Evolutionary conservation across 2,888 invertebrate species (phyloP).

Genomic region (Dryocosmus kuriphilus): DNA sequence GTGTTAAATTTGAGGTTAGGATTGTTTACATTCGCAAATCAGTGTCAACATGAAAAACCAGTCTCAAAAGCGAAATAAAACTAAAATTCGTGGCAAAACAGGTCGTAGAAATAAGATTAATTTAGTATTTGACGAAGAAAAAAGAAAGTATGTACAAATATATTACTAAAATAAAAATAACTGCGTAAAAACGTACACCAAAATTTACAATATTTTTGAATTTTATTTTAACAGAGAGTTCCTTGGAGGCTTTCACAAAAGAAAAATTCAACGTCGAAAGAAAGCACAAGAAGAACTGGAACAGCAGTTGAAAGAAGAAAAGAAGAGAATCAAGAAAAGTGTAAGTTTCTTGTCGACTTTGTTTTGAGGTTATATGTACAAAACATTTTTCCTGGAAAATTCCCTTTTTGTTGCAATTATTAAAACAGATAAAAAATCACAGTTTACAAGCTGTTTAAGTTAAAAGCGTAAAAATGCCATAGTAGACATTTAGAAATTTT

Average conservation of each 20-base stretch:
- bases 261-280: conserved; percentile 87
- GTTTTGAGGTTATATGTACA: conserved; percentile 74
- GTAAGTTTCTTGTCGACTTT: conserved; percentile 75
- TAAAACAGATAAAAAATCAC: too few relatives aligned
- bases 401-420: too few relatives aligned
- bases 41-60: background rate
- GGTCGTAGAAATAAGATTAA: background rate
- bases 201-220: conserved; percentile 13
- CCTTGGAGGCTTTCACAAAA: conserved; percentile 88
- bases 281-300: conserved; percentile 87
- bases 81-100: background rate
- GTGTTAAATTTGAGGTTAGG: conserved; percentile 22
- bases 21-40: background rate
- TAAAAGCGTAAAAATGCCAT: too few relatives aligned
- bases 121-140: conserved; percentile 34
- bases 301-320: conserved; percentile 86
- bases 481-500: too few relatives aligned
- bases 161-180: background rate
- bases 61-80: conserved; percentile 3
- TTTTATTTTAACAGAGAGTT: conserved; percentile 82
- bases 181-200: background rate
- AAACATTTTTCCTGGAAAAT: conserved; percentile 72
- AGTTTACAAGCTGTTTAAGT: too few relatives aligned
- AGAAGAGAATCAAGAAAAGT: conserved; percentile 86
- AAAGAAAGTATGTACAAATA: conserved; percentile 21